Percentiles rank a stretch among this genome's conserved stretches.
Conservation (phyloP, 2,888 invertebrate species). For the Anodontia alba region DNA sequence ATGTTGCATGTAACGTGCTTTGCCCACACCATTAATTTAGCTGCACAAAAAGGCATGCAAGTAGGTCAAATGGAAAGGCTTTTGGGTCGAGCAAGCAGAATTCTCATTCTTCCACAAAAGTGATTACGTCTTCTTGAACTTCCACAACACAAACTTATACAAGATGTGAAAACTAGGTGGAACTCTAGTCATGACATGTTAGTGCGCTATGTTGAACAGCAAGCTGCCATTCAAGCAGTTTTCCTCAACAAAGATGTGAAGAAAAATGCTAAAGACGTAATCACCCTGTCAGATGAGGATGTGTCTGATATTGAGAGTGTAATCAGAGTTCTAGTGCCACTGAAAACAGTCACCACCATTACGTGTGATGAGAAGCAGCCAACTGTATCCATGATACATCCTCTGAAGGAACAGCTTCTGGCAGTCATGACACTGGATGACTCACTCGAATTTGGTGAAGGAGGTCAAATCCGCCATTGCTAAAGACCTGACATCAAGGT, state of each 20-base stretch:
- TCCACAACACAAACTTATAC: conserved; percentile 43
- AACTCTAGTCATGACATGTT: conserved; percentile 52
- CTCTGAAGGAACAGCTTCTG: conserved; percentile 51
- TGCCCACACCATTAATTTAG: conserved; percentile 45
- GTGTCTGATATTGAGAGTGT: conserved; percentile 24
- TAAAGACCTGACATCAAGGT: conserved; percentile 32
- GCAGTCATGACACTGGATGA: no score
- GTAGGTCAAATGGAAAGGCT: conserved; percentile 24
- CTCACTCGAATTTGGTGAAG: conserved; percentile 21
- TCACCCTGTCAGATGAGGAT: conserved; percentile 47
- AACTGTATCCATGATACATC: conserved; percentile 48
- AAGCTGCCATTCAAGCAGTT: conserved; percentile 43
- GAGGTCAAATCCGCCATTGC: conserved; percentile 32
- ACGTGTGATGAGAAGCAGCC: conserved; percentile 35
- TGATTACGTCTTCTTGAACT: conserved; percentile 32
- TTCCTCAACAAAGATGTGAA: conserved; percentile 14
- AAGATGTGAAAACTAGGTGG: conserved; percentile 39
- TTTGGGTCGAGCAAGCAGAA: conserved; percentile 30
- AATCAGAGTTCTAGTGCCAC: conserved; percentile 17
- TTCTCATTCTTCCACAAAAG: conserved; percentile 34
- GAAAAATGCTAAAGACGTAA: conserved; percentile 42
- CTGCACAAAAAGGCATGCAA: conserved; percentile 23
- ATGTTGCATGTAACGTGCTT: conserved; percentile 47
- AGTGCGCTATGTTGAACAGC: conserved; percentile 50
- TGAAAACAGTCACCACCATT: conserved; percentile 48